phyloP scores from a whole-genome alignment of 2,888 invertebrate species.

The Troilus luridus region DNA sequence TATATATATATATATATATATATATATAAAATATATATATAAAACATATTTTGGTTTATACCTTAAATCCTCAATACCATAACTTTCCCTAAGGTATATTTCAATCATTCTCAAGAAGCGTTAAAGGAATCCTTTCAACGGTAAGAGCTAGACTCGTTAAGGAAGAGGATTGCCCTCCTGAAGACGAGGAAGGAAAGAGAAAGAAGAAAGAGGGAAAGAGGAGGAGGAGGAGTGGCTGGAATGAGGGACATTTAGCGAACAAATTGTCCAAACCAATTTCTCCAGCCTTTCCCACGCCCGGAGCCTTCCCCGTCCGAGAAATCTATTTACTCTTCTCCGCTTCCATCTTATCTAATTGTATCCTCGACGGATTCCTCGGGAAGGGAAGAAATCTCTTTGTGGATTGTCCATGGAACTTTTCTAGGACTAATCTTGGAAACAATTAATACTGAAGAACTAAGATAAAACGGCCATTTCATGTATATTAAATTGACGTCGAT shows the following conservation, averaged over 20 bases:
- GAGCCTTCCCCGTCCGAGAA: background rate
- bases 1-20: too few relatives aligned
- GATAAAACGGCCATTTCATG: too few relatives aligned
- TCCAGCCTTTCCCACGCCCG: background rate
- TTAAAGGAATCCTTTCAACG: background rate
- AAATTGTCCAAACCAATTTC: constrained; percentile 2
- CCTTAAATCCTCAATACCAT: background rate
- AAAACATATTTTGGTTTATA: background rate
- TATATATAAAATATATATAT: too few relatives aligned
- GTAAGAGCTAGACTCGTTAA: background rate
- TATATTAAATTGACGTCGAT: too few relatives aligned
- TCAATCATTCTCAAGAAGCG: background rate
- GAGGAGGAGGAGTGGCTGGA: background rate
- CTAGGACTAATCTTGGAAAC: background rate
- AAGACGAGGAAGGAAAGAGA: background rate
- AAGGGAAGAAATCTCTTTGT: background rate
- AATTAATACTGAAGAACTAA: background rate
- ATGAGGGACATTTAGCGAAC: constrained; percentile 33
- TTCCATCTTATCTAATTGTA: background rate
- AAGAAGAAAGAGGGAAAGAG: background rate
- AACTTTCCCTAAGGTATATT: background rate
- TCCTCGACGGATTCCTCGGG: background rate
- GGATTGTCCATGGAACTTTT: background rate
- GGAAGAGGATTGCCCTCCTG: background rate
- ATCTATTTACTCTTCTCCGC: background rate